Base-by-base conservation (phyloP, 2,797 vertebrate genomes). In the Smutsia temminckii region DNA sequence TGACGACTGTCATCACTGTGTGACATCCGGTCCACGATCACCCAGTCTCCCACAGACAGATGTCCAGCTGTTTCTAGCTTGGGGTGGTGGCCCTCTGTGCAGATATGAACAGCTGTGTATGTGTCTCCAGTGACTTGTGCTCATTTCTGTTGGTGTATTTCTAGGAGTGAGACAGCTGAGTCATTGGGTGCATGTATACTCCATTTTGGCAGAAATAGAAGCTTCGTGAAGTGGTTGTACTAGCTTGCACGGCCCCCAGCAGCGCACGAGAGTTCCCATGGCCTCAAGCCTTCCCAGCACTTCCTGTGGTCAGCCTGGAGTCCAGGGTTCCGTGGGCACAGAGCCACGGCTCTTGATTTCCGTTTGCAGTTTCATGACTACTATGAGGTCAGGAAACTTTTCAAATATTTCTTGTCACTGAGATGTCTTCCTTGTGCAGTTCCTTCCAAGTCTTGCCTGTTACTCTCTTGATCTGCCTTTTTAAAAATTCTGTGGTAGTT, bases 41-140 rank as follows among this genome's bases (percentile, higher is more conserved):
- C 9, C n/a, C 0, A 0, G 55, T 8, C 34, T 29, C 66, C 46
- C 8, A 0, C 1, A 16, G 53, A 16, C 1, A 23, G 63, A 18
- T 64, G 21, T 29, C 3, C 6, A 2, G 42, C 14, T 42, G 21
- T 20, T 42, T 81, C 42, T 32, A 17, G 21, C 2, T 10, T 0
- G 14, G 9, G 55, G 7, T 42, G 2, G 0, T 7, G 34, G 53
- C 0, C 0, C 12, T 0, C 37, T 34, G 2, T 0, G 0, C 14
- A 25, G 46, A 2, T 1, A 8, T 6, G 37, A 25, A 13, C 63
- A 3, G 10, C 53, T 32, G 23, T 8, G n/a, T 4, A 0, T 10
- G 27, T 7, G 5, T 80, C 21, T 71, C 4, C 32, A 16, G 57
- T 2, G 11, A 63, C 55, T 13, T 23, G 11, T 40, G 8, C 29